Conservation (phyloP, 2,888 invertebrate species). For the Germaria angustata region DNA sequence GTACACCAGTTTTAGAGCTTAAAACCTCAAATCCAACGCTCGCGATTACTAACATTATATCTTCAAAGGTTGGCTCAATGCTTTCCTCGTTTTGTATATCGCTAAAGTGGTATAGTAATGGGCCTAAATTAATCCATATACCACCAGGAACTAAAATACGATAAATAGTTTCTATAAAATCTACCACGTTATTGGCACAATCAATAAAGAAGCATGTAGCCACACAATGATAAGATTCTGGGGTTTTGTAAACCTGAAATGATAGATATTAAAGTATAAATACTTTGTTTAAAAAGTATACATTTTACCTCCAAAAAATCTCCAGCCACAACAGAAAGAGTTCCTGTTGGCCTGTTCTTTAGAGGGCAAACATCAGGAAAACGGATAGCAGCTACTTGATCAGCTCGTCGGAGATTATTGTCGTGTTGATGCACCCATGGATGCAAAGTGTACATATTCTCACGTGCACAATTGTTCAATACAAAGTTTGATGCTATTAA, state of each 20-base stretch:
- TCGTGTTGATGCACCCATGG: constrained; percentile 98
- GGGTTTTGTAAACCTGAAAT: constrained; percentile 74
- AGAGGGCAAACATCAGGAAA: constrained; percentile 95
- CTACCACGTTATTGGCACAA: constrained; percentile 97
- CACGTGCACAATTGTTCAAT: constrained; percentile 86
- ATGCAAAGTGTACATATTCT: constrained; percentile 90
- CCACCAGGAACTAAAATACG: constrained; percentile 93
- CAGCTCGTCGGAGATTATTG: constrained; percentile 90
- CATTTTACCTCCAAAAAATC: constrained; percentile 93
- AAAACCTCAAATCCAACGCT: constrained; percentile 91
- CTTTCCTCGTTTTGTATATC: constrained; percentile 93
- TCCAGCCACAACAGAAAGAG: constrained; percentile 97
- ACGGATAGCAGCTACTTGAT: constrained; percentile 88
- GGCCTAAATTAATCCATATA: constrained; percentile 94
- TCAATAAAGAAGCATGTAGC: constrained; percentile 99
- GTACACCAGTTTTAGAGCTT: constrained; percentile 86
- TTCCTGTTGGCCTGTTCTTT: constrained; percentile 82
- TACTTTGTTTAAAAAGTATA: no score
- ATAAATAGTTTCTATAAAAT: constrained; percentile 84
- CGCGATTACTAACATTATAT: constrained; percentile 87
- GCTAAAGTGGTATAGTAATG: constrained; percentile 94
- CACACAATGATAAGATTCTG: constrained; percentile 87
- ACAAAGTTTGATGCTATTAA: constrained; percentile 97
- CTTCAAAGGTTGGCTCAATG: constrained; percentile 95
- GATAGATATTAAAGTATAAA: background rate